Conservation (phyloP, 2,888 invertebrate genomes). For the Marronus borbonicus region DNA sequence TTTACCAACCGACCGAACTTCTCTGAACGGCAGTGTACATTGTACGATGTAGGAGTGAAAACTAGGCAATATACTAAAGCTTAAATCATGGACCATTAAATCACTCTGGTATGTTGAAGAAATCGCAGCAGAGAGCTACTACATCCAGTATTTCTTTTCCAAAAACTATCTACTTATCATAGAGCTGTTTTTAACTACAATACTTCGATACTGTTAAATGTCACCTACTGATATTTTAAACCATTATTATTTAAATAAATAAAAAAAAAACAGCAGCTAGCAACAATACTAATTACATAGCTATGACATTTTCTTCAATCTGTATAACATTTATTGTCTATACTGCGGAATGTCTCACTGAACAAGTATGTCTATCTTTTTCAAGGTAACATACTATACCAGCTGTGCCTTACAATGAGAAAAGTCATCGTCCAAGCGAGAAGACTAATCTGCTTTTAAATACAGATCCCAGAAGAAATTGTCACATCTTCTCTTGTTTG, state of each 20-base stretch:
- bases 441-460: slow-evolving; percentile 5
- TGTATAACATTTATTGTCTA: neutral
- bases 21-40: no score
- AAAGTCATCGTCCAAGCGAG: neutral
- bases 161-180: no score
- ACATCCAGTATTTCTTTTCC: no score
- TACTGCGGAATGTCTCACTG: neutral
- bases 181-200: no score
- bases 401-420: neutral
- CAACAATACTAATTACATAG: neutral
- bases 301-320: neutral
- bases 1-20: no score
- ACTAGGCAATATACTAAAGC: no score
- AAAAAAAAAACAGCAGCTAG: neutral
- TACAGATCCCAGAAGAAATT: neutral
- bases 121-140: no score
- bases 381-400: neutral
- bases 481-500: neutral
- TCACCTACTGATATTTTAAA: no score
- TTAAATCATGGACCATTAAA: no score
- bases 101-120: no score
- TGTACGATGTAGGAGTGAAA: no score
- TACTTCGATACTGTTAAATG: no score
- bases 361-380: neutral
- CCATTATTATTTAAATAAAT: neutral